Conservation (phyloP, 1,140 invertebrate genomes). For the Pteromalus puparum region DNA sequence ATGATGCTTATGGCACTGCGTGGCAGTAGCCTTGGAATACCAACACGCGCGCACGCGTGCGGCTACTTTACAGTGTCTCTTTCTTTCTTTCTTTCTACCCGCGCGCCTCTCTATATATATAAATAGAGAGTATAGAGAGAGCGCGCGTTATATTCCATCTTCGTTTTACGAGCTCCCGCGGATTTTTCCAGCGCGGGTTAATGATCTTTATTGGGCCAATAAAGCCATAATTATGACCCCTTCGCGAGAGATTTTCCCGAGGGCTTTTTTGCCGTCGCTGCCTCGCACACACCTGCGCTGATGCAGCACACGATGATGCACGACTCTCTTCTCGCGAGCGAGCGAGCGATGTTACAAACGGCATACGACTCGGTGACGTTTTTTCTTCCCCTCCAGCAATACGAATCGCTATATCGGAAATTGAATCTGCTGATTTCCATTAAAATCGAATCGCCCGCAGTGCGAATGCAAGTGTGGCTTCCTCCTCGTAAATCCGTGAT, state of each 20-base stretch:
- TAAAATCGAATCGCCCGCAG: constrained; percentile 48
- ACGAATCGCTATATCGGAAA: constrained; percentile 48
- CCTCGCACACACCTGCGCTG: too few species aligned
- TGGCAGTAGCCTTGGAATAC: constrained; percentile 31
- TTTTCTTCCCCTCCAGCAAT: constrained; percentile 15
- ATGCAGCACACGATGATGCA: neutral
- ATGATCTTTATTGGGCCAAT: constrained; percentile 46
- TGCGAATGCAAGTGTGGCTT: neutral
- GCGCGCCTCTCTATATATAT: neutral
- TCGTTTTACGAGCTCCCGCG: constrained; percentile 37
- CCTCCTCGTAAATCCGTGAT: constrained; percentile 46
- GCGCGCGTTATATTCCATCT: constrained; percentile 12
- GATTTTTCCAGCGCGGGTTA: constrained; percentile 2
- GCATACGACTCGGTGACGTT: neutral
- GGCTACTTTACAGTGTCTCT: constrained; percentile 35
- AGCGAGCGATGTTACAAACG: too few species aligned
- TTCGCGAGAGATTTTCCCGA: neutral
- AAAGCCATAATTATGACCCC: constrained; percentile 41
- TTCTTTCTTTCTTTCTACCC: constrained; percentile 3
- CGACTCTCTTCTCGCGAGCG: neutral
- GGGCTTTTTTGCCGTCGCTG: too few species aligned
- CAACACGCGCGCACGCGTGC: neutral
- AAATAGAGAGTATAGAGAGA: neutral
- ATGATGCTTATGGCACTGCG: constrained; percentile 34
- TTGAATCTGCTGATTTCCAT: constrained; percentile 51